Evolutionary conservation across 2,113 vertebrate genomes (phyloP), one percentile per base, ranked within the genome.

Genomic region (Tiliqua scincoides): DNA sequence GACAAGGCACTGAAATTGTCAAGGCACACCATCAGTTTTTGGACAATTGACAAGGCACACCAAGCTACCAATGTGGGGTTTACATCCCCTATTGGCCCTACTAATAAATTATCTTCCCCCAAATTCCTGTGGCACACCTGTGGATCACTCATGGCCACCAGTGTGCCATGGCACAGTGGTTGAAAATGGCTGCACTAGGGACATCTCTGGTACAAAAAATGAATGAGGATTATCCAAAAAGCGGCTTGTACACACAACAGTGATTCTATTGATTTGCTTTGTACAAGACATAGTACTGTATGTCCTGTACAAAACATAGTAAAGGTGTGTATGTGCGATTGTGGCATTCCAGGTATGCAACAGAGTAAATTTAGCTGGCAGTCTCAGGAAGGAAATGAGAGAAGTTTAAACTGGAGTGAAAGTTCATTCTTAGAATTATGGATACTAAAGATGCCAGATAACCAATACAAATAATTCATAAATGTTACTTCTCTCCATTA

Each of bases 181-280:
- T n/a, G n/a, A n/a, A n/a, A n/a, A n/a, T n/a, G n/a, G n/a, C n/a
- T n/a, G n/a, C n/a, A n/a, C n/a, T n/a, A 85, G 43, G 87, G 89
- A 94, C 82, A 75, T 78, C 83, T 91, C 7, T 0, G 0, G 0
- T 90, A 89, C 83, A 86, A 93, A 73, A 79, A 80, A 86, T 63
- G 57, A 86, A 86, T 80, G 67, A 68, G 37, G 71, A 37, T 43
- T 32, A 52, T 37, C 48, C 27, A 62, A 77, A 79, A 79, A 72
- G 11, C 71, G 77, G 57, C 48, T 25, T 86, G 21, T 43, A 73
- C n/a, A 63, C 8, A 35, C 23, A 54, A 37, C 37, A 80, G 12
- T 63, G 48, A 65, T 52, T 40, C n/a, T 62, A 72, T 79, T 20
- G 54, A 73, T 86, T 52, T 27, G 68, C n/a, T 80, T 30, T 79